Conservation (phyloP, 2,797 vertebrate species). For the Smutsia gigantea region DNA sequence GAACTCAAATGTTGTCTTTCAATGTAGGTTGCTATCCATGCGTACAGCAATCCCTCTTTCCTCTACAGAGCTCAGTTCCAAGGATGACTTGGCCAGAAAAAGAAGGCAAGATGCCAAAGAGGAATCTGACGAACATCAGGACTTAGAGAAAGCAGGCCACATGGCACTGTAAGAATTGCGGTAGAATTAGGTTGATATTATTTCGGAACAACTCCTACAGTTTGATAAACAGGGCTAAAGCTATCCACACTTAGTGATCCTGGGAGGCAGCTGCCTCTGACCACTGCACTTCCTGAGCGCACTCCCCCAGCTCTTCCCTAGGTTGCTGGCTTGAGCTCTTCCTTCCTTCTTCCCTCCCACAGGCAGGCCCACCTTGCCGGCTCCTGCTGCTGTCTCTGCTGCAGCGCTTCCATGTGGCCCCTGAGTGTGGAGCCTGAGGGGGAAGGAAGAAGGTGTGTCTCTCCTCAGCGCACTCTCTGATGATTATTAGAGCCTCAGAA, state of each 20-base stretch:
- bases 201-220: background rate
- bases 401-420: background rate
- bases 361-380: background rate
- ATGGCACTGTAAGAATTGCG: background rate
- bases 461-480: background rate
- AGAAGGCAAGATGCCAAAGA: background rate
- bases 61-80: background rate
- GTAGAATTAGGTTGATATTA: background rate
- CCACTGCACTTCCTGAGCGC: background rate
- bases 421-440: fast-evolving
- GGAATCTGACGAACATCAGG: background rate
- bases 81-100: slow-evolving; percentile 12
- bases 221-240: background rate
- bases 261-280: background rate
- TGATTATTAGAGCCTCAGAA: background rate
- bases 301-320: background rate
- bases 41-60: background rate
- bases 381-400: background rate
- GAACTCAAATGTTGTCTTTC: background rate
- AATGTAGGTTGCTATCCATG: background rate
- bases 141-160: background rate
- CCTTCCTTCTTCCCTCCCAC: background rate
- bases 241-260: background rate
- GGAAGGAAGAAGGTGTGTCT: background rate
- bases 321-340: background rate